Base-by-base conservation (phyloP, 2,113 vertebrate species). In the Ovis canadensis region DNA sequence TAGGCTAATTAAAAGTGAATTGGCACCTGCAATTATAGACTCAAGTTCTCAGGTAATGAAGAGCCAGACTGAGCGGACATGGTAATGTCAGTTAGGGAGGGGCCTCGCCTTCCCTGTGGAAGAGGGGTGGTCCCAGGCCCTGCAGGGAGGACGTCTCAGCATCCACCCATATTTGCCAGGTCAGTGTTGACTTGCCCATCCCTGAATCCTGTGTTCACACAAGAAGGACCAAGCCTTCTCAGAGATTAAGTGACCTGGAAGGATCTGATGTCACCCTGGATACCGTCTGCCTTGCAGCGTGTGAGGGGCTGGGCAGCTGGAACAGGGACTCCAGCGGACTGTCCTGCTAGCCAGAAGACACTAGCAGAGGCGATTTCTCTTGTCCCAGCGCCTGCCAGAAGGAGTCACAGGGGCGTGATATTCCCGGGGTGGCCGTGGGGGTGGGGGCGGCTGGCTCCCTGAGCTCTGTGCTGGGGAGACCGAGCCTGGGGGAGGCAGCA, bases 1-100 rank as follows among this genome's bases (percentile, higher is more conserved):
- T 81, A 31, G 88, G 50, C 90, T 91, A 96, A 97, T 90, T 88
- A 97, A 84, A 93, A 97, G 67, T 43, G 50, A 92, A 91, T 8
- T 88, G 57, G 54, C 54, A 40, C 80, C n/a, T 94, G n/a, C 40
- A 48, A 85, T 78, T 64, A 45, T 25, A 88, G 90, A 55, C 16
- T 19, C 52, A 6, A 8, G 60, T 48, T 95, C 89, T 80, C 81
- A 67, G 31, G 82, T 31, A n/a, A 71, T 36, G 54, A 59, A 27
- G n/a, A 93, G 45, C 67, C 55, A 67, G 54, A 27, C 12, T 3
- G 59, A 25, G 80, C 25, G 4, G 92, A 54, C 31, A 0, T 0
- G 21, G 59, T 33, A n/a, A 54, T 1, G 11, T n/a, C 88, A 88
- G 91, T 43, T 43, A 11, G 78, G 36, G 48, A 27, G 27, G 12